A percentile compares a stretch with the other conserved stretches of the same genome.
Evolutionary conservation across 2,113 vertebrate genomes (phyloP).

Genomic region (Otolemur garnettii): DNA sequence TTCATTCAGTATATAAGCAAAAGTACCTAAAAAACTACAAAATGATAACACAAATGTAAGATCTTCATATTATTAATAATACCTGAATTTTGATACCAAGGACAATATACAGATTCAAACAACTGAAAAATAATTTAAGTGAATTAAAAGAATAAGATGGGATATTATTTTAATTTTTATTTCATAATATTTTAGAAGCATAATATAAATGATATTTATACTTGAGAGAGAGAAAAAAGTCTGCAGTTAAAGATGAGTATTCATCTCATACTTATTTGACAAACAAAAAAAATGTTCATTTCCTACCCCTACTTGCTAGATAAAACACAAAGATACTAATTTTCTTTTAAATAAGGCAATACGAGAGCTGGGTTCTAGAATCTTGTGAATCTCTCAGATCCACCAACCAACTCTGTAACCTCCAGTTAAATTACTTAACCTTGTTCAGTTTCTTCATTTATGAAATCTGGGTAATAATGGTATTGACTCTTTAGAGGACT

Average conservation of each 20-base stretch:
- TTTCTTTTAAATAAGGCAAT: neutral
- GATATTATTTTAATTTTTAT: slow-evolving; percentile 17
- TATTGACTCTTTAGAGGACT: neutral
- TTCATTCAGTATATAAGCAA: slow-evolving; percentile 13
- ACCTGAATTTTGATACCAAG: neutral
- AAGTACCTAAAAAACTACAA: neutral
- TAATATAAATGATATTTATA: neutral
- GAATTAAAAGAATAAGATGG: neutral
- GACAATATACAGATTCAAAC: neutral
- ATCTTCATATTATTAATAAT: slow-evolving; percentile 9
- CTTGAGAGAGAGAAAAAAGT: neutral
- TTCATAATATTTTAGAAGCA: neutral
- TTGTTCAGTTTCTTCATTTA: neutral
- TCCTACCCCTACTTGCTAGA: neutral
- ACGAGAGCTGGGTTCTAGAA: neutral
- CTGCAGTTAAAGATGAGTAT: neutral
- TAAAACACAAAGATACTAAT: neutral
- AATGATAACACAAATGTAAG: neutral
- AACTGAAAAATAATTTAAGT: neutral
- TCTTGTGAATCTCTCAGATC: neutral
- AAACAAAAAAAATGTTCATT: slow-evolving; percentile 32
- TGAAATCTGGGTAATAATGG: neutral
- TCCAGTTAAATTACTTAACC: neutral
- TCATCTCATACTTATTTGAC: neutral
- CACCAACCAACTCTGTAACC: neutral